Conservation (phyloP, 2,113 vertebrate species). For the Loxodonta africana region DNA sequence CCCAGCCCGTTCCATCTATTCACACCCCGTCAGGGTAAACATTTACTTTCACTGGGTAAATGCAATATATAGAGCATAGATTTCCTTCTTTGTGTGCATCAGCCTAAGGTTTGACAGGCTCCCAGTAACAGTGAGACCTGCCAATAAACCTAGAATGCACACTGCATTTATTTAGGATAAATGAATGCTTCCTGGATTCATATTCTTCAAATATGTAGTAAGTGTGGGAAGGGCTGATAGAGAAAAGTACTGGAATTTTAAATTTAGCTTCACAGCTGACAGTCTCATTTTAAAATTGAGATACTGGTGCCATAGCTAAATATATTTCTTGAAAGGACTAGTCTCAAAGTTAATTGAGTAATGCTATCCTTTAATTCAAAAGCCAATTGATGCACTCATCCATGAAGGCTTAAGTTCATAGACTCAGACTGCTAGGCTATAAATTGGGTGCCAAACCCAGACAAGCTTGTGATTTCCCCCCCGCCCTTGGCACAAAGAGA, state of each 20-base stretch:
- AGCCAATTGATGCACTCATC: constrained; percentile 35
- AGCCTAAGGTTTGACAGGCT: constrained; percentile 40
- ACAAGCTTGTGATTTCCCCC: background rate
- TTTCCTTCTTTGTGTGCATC: background rate
- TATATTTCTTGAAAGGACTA: constrained; percentile 56
- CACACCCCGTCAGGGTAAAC: background rate
- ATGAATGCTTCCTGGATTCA: constrained; percentile 7
- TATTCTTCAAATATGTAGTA: constrained; percentile 42
- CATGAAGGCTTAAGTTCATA: constrained; percentile 42
- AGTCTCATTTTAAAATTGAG: constrained; percentile 55
- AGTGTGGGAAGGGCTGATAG: constrained; percentile 44
- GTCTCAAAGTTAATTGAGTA: constrained; percentile 71
- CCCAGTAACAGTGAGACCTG: constrained; percentile 23
- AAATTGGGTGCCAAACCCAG: constrained; percentile 25
- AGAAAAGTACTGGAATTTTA: constrained; percentile 60
- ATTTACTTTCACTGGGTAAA: background rate
- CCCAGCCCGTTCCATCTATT: background rate
- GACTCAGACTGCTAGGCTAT: constrained; percentile 39
- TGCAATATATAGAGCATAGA: background rate
- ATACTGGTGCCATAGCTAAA: background rate
- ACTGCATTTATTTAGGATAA: constrained; percentile 32
- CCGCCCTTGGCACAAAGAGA: background rate
- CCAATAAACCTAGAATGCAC: constrained; percentile 40
- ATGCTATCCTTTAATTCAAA: constrained; percentile 65
- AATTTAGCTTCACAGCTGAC: constrained; percentile 65